Percentiles rank a stretch among this genome's conserved stretches.
Conservation (phyloP, 2,113 vertebrate species). For the Columba janthina region DNA sequence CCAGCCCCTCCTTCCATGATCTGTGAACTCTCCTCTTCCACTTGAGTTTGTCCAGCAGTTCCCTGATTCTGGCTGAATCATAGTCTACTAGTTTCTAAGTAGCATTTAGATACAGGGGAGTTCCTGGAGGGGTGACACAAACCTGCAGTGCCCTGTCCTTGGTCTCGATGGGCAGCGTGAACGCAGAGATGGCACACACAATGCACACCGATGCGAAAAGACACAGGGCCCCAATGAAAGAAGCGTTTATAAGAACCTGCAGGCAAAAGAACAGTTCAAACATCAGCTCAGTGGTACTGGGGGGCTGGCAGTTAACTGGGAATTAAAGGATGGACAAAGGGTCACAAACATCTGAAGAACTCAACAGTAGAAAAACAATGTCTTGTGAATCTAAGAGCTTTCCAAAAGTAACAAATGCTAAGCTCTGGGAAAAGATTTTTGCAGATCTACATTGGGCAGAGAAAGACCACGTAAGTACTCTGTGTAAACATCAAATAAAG, state of each 20-base stretch:
- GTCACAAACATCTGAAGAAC: background rate
- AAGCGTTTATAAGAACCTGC: slow-evolving; percentile 89
- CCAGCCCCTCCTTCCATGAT: too few species aligned
- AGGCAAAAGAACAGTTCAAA: background rate
- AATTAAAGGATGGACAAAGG: background rate
- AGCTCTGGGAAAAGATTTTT: background rate
- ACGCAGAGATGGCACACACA: slow-evolving; percentile 80
- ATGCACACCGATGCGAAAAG: slow-evolving; percentile 84
- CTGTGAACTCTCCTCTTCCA: too few species aligned
- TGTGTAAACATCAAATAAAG: background rate
- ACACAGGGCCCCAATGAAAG: slow-evolving; percentile 81
- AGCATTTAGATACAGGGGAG: background rate
- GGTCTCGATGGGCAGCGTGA: slow-evolving; percentile 91
- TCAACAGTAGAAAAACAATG: background rate
- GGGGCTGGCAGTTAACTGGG: background rate
- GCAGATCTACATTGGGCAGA: background rate
- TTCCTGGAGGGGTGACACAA: background rate
- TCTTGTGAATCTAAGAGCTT: background rate
- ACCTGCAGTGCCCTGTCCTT: slow-evolving; percentile 90
- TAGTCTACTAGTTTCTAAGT: background rate
- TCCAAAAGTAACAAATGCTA: background rate
- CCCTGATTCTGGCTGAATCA: background rate
- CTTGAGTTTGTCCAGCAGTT: too few species aligned
- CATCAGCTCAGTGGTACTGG: rapidly evolving
- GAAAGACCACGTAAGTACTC: background rate